These are phyloP conservation scores for Phocoena sinus DNA, from an alignment of 2,113 vertebrate species.

Conservation along the genomic window DNA sequence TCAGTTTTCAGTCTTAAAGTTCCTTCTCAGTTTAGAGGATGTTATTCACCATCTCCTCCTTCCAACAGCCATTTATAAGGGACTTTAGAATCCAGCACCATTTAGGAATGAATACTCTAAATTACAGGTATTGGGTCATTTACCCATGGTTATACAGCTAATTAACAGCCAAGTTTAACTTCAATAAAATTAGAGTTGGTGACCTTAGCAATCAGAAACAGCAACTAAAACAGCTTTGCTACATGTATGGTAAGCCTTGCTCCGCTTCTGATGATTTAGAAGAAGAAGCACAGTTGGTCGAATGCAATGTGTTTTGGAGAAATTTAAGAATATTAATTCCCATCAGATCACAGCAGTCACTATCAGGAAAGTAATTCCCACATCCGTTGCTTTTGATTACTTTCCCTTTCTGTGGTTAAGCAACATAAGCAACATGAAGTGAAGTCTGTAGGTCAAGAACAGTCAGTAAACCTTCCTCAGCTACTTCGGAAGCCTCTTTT, in stretches of 20 bases:
- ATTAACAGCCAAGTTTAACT: conserved; percentile 7
- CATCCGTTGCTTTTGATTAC: not conserved
- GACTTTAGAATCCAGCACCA: not conserved
- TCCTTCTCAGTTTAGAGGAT: not conserved
- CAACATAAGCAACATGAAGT: not conserved
- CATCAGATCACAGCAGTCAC: not conserved
- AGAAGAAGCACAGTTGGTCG: not conserved
- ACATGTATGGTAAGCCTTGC: not conserved
- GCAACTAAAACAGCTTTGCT: not conserved
- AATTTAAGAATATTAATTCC: conserved; percentile 4
- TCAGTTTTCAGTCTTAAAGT: not conserved
- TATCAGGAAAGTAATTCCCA: not conserved
- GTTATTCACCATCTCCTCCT: not conserved
- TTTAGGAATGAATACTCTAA: not conserved
- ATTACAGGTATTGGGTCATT: not conserved
- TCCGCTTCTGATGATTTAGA: not conserved
- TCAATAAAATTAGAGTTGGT: not conserved
- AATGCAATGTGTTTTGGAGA: not conserved
- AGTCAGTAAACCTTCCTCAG: not conserved
- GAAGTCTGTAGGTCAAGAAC: not conserved
- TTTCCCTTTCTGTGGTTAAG: conserved; percentile 5
- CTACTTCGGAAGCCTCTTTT: not conserved
- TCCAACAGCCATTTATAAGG: not conserved
- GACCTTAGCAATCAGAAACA: not conserved
- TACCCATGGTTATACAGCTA: not conserved